Conservation (phyloP, 2,113 vertebrate genomes). For the Marcusenius ussheri region DNA sequence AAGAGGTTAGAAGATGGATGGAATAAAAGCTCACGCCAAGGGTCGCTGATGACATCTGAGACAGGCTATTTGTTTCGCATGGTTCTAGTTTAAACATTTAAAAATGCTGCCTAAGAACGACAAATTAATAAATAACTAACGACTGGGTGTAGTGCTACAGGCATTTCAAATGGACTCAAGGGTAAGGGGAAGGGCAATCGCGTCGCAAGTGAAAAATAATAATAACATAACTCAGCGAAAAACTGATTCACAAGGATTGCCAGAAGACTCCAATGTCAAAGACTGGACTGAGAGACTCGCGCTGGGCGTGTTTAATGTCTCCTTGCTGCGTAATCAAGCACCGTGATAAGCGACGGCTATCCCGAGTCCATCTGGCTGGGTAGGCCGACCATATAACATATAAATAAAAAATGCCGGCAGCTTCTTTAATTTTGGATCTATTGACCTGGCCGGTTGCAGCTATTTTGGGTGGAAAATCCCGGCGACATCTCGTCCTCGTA, state of each 20-base stretch:
- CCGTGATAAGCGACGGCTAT: slow-evolving; percentile 42
- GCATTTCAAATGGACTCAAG: background rate
- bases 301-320: slow-evolving; percentile 32
- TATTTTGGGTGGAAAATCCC: background rate
- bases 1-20: background rate
- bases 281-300: background rate
- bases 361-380: slow-evolving; percentile 31
- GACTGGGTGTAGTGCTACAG: background rate
- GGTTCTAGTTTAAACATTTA: background rate
- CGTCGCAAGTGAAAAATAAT: background rate
- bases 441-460: background rate
- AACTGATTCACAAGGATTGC: slow-evolving; percentile 5
- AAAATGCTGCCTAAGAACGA: background rate
- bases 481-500: slow-evolving; percentile 3
- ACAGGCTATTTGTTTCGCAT: background rate
- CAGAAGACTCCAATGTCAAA: slow-evolving; percentile 11
- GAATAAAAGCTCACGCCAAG: background rate
- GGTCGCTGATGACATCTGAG: background rate
- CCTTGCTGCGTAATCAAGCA: slow-evolving; percentile 34
- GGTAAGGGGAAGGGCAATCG: background rate
- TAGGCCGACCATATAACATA: slow-evolving; percentile 26
- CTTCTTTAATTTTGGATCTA: slow-evolving; percentile 5
- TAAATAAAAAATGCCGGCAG: slow-evolving; percentile 25
- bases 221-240: slow-evolving; percentile 14
- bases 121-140: background rate